A percentile compares a stretch with the other conserved stretches of the same genome.
phyloP scores from a whole-genome alignment of 2,888 invertebrate genomes.

The Drosophila nr. fundita region DNA sequence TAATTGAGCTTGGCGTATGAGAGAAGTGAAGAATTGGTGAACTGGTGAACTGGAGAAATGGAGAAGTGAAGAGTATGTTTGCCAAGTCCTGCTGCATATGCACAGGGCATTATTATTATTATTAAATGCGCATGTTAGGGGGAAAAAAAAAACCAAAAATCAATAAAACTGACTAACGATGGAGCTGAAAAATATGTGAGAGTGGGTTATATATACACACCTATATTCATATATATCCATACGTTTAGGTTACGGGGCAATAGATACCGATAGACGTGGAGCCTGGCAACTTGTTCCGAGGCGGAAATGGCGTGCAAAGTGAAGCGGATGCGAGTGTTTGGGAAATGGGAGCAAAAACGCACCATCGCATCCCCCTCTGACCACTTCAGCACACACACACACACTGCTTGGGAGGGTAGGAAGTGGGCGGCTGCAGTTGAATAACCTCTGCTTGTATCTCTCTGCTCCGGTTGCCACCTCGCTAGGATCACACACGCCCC shows the following conservation, averaged over 20 bases:
- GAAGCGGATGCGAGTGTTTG: slow-evolving; percentile 76
- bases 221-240: slow-evolving; percentile 29
- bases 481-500: slow-evolving; percentile 53
- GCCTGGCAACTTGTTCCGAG: slow-evolving; percentile 63
- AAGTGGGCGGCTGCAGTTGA: slow-evolving; percentile 62
- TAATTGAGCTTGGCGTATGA: slow-evolving; percentile 57
- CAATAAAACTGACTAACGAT: slow-evolving; percentile 71
- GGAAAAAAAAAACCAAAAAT: slow-evolving; percentile 56
- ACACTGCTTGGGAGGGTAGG: neutral
- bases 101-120: slow-evolving; percentile 26
- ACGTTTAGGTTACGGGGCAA: slow-evolving; percentile 49
- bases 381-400: slow-evolving; percentile 13
- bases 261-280: slow-evolving; percentile 56
- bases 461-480: slow-evolving; percentile 28
- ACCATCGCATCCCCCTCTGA: slow-evolving; percentile 55
- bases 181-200: slow-evolving; percentile 5
- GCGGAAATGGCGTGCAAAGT: slow-evolving; percentile 78
- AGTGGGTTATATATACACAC: slow-evolving; percentile 23
- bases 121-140: slow-evolving; percentile 55
- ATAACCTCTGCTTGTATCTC: slow-evolving; percentile 65
- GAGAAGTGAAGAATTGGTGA: slow-evolving; percentile 3
- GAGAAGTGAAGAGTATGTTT: neutral
- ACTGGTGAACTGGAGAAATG: neutral
- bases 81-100: slow-evolving; percentile 5
- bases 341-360: slow-evolving; percentile 77